These are phyloP conservation scores for Leuciscus idus DNA, from an alignment of 2,113 vertebrate genomes.

Conservation along the genomic window DNA sequence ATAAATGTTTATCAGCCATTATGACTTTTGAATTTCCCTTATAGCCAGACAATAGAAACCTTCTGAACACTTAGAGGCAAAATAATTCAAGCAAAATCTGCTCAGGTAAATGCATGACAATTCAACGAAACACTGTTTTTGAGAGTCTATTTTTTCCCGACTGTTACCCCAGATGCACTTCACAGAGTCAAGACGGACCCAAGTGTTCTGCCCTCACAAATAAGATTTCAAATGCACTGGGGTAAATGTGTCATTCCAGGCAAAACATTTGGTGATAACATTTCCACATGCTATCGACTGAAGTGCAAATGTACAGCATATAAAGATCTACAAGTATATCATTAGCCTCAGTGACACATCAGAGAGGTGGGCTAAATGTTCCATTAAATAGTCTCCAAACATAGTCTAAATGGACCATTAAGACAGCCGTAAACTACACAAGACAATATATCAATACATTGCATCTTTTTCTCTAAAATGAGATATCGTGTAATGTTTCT, in stretches of 20 bases:
- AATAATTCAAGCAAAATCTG: not conserved
- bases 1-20: not conserved
- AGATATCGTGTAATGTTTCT: conserved; percentile 5
- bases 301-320: conserved; percentile 48
- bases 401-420: conserved; percentile 61
- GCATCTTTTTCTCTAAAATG: conserved; percentile 8
- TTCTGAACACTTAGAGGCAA: not conserved
- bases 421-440: conserved; percentile 13
- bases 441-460: conserved; percentile 11
- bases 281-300: conserved; percentile 37
- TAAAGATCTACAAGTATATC: conserved; percentile 51
- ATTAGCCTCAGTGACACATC: conserved; percentile 46
- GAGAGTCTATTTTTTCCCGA: not conserved
- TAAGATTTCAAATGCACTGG: not conserved
- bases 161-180: not conserved
- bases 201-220: not conserved
- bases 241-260: conserved; percentile 38
- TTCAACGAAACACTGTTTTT: not conserved
- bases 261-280: conserved; percentile 18
- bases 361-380: conserved; percentile 53
- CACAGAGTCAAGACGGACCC: not conserved
- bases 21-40: not conserved
- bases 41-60: not conserved
- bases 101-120: not conserved
- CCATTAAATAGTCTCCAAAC: conserved; percentile 57